Base-by-base conservation (phyloP, 2,113 vertebrate species). In the Thymallus thymallus region DNA sequence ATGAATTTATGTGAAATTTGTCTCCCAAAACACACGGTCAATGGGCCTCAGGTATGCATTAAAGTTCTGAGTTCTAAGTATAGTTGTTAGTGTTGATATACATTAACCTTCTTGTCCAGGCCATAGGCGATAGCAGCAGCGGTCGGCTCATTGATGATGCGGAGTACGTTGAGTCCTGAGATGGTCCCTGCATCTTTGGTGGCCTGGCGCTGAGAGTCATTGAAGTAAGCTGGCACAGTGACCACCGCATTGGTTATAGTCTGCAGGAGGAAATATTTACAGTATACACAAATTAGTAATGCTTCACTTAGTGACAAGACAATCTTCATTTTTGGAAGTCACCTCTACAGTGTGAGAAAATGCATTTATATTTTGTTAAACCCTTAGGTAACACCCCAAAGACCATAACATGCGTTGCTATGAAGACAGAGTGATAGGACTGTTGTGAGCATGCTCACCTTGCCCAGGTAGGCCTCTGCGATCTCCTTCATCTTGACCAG, bases 61-160 rank as follows among this genome's bases (percentile, higher is more conserved):
- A 35, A n/a, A 20, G 16, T 66, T n/a, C 16, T 26, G 35, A 24
- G 48, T 18, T 18, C 3, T 51, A 18, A 18, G 13, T 51, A 51
- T 51, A 51, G 48, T 51, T 18, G 13, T 16, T 51, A 51, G 48
- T 51, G 48, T 51, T 18, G 48, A 51, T 51, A 51, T 5, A 51
- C 16, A 65, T 67, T 26, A 30, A 93, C 93, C 88, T 93, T 94
- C 78, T 92, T 94, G 68, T 94, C 93, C 63, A 94, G 78, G 56
- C 92, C 92, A 14, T 93, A 93, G 6, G 93, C 93, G 55, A 94
- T 93, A 56, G 92, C 93, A 73, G 92, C 93, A 24, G 93, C 91
- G 0, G 93, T 94, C 0, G 92, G 92, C 23, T 94, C 92, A 1
- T 94, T 93, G 79, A 93, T 93, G 69, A 94, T 93, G 30, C 91